Conservation (phyloP, 2,113 vertebrate species). For the Gnathonemus longibarbis region DNA sequence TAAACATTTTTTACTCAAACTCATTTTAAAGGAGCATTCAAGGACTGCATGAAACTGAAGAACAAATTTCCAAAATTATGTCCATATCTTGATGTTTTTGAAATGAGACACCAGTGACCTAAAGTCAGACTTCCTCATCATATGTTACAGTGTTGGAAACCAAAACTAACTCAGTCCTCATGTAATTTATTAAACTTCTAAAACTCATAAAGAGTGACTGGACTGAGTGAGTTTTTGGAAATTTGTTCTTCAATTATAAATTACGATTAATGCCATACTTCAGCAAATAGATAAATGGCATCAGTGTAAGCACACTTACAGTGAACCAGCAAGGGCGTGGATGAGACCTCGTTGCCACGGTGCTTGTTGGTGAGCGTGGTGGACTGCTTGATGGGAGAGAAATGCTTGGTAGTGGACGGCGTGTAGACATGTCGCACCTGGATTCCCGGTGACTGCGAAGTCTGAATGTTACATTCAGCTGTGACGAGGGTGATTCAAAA, state of each 20-base stretch:
- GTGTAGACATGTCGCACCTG: constrained; percentile 97
- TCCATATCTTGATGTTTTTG: neutral
- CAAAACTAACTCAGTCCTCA: neutral
- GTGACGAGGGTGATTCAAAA: constrained; percentile 30
- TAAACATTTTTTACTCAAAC: neutral
- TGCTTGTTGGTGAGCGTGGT: constrained; percentile 98
- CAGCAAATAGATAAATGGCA: neutral
- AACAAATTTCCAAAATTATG: neutral
- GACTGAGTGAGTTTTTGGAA: neutral
- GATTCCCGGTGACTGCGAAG: constrained; percentile 90
- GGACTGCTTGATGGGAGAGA: constrained; percentile 97
- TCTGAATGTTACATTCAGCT: constrained; percentile 97
- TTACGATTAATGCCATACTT: neutral
- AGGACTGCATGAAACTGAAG: neutral
- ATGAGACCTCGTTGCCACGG: constrained; percentile 93
- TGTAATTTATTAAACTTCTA: neutral
- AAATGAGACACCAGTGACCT: neutral
- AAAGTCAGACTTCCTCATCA: neutral
- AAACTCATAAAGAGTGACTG: neutral
- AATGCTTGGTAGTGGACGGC: constrained; percentile 94
- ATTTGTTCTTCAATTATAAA: neutral
- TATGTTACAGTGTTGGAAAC: neutral
- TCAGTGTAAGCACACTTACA: constrained; percentile 65
- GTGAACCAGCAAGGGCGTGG: constrained; percentile 88
- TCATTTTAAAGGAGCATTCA: neutral